These are phyloP conservation scores for Cyrtorhinus lividipennis DNA, from an alignment of 1,140 invertebrate species.

Conservation along the genomic window DNA sequence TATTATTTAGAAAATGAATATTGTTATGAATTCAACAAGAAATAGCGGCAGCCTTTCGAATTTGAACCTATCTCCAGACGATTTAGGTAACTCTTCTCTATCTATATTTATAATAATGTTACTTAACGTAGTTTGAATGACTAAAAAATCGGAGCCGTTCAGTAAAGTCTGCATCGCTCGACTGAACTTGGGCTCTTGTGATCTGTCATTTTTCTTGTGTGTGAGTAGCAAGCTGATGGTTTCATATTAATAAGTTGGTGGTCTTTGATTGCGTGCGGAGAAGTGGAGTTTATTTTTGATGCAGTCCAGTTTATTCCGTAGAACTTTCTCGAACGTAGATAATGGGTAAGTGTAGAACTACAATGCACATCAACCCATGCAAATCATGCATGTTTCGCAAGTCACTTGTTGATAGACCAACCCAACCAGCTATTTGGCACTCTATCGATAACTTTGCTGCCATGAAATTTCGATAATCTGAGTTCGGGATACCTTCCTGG, in stretches of 20 bases:
- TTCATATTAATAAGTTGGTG: background rate
- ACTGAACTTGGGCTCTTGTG: background rate
- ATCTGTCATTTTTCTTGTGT: background rate
- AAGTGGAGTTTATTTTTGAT: no score
- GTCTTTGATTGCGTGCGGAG: no score
- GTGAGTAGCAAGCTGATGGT: background rate
- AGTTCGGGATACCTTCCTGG: no score
- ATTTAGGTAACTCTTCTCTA: background rate
- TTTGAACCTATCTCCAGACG: background rate
- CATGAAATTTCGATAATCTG: no score
- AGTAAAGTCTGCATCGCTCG: background rate
- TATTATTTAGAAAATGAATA: background rate
- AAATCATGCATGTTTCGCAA: no score
- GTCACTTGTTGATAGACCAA: no score
- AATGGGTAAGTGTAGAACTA: no score
- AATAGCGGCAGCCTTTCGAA: background rate
- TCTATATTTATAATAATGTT: background rate
- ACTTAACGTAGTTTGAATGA: background rate
- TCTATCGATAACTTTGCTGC: no score
- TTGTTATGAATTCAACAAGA: background rate
- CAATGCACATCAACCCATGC: no score
- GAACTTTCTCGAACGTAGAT: no score
- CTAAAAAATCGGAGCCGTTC: background rate
- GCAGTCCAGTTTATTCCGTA: no score
- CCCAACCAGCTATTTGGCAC: no score